Base-by-base conservation (phyloP, 2,888 invertebrate species). In the Ceraclea dissimilis region DNA sequence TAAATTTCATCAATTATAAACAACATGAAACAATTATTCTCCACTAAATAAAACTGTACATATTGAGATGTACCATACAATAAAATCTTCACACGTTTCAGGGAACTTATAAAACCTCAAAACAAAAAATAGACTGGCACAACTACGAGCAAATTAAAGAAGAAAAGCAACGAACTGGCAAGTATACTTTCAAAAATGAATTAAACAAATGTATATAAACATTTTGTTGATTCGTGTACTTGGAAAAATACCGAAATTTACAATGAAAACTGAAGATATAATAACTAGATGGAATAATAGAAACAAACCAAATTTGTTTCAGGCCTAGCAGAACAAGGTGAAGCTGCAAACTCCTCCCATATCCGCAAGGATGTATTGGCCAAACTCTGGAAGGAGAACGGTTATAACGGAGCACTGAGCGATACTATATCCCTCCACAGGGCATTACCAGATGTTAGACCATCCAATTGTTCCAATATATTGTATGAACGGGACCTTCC, bases 381-480 rank as follows among this genome's bases (percentile, higher is more conserved):
- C 49, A 71, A 78, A 46, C 69, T 93, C 18, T 96, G 90, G 68
- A 78, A 84, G 66, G 86, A 85, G 13, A 97, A 98, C 70, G 97
- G 97, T 1, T 97, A 96, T 69, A 95, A 96, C 70, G 97, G 89
- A 0, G 85, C 89, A 0, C 79, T 92, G 13, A 95, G 94, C 68
- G 96, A 98, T 73, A 81, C 82, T 66, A 95, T 98, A 63, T 84
- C 93, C 0, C 65, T 97, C 13, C 88, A 95, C 71, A 81, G 97
- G 51, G 88, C 95, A 0, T 59, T 90, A 44, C 86, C 86, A 0
- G 90, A 90, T 67, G 88, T 90, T 51, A 72, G 90, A 46, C 81
- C 85, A 65, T 68, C 74, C 13, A 79, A 82, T 5, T 93, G 93
- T 68, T 79, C 77, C 63, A 74, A 74, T 19, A 86, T 83, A 67